Evolutionary conservation across 2,888 invertebrate genomes (phyloP).

Genomic region (Odontomyia ornata): DNA sequence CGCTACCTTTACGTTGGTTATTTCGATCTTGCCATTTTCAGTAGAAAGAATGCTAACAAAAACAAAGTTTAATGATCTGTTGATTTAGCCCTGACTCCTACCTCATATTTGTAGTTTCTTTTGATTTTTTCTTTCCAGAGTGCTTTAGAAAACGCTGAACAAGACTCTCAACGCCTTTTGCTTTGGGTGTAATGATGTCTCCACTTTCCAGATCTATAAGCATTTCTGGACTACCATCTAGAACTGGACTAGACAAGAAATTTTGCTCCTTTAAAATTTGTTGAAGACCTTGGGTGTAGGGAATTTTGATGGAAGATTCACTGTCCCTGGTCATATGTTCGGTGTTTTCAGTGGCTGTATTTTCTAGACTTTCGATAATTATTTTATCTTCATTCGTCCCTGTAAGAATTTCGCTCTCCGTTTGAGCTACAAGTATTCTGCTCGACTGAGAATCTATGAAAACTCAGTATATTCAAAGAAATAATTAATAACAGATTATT

Average conservation of each 20-base stretch:
- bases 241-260: constrained; percentile 61
- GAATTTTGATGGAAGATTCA: not conserved
- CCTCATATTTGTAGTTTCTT: constrained; percentile 67
- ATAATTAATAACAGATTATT: no score
- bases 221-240: constrained; percentile 67
- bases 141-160: constrained; percentile 79
- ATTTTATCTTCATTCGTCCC: no score
- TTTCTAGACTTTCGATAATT: not conserved
- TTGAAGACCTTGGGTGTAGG: not conserved
- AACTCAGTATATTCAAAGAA: no score
- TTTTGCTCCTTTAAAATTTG: constrained; percentile 29
- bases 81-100: constrained; percentile 46
- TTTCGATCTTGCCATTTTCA: constrained; percentile 64
- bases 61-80: not conserved
- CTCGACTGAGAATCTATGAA: no score
- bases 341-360: not conserved
- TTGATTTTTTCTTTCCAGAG: constrained; percentile 68
- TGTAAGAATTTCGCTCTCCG: no score
- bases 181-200: constrained; percentile 55
- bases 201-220: constrained; percentile 72
- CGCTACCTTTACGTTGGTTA: constrained; percentile 60
- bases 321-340: not conserved
- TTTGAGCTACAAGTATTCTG: no score
- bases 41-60: constrained; percentile 63
- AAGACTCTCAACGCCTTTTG: constrained; percentile 17